phyloP scores from a whole-genome alignment of 2,113 vertebrate genomes.

The Asarcornis scutulata region DNA sequence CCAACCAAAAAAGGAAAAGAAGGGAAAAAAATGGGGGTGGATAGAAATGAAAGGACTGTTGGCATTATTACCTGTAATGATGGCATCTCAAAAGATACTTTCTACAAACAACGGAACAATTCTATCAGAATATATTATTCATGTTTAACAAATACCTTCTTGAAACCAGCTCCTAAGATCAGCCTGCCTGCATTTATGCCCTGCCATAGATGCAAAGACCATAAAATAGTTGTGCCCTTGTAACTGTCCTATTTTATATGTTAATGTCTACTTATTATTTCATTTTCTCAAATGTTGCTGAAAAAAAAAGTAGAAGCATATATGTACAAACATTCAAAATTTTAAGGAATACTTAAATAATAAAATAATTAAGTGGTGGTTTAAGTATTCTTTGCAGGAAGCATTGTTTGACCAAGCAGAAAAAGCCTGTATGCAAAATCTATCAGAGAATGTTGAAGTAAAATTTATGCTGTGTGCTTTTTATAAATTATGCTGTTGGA shows the following conservation, averaged over 20 bases:
- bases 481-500: background rate
- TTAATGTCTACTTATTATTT: background rate
- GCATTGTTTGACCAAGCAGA: background rate
- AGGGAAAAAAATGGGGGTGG: background rate
- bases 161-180: background rate
- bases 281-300: background rate
- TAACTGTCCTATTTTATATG: background rate
- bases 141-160: background rate
- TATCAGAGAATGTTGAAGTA: background rate
- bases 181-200: background rate
- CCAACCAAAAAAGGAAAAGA: background rate
- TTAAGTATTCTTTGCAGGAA: background rate
- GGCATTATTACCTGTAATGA: background rate
- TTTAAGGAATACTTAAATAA: background rate
- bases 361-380: background rate
- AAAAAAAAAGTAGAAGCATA: background rate
- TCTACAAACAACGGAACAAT: background rate
- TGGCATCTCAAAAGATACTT: background rate
- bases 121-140: background rate
- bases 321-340: background rate
- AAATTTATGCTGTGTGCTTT: conserved; percentile 18
- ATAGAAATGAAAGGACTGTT: background rate
- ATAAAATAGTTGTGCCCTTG: background rate
- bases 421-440: background rate
- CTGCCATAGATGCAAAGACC: background rate